These are phyloP conservation scores for Barbus barbus DNA, from an alignment of 2,113 vertebrate species.

Conservation along the genomic window DNA sequence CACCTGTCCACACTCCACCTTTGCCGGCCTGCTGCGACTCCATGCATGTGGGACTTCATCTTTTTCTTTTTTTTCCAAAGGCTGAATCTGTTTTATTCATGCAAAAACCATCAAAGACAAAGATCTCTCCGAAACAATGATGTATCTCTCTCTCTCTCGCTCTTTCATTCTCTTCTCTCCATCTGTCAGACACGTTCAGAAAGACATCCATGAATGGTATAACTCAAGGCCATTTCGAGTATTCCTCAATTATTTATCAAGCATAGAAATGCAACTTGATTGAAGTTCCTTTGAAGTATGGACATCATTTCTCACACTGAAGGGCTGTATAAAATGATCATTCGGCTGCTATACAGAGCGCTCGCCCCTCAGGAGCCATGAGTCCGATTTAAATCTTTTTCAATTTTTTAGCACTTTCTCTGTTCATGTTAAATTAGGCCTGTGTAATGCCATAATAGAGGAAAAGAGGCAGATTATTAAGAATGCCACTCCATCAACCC, in stretches of 20 bases:
- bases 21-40: neutral
- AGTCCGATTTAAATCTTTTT: conserved; percentile 70
- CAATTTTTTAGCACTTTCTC: conserved; percentile 71
- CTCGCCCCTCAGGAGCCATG: conserved; percentile 48
- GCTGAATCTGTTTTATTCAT: conserved; percentile 74
- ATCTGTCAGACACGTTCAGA: conserved; percentile 1
- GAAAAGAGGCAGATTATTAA: conserved; percentile 6
- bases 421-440: conserved; percentile 69
- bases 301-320: conserved; percentile 75
- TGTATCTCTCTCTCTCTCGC: neutral
- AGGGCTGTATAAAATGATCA: conserved; percentile 13
- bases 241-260: conserved; percentile 80
- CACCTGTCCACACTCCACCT: neutral
- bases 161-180: conserved; percentile 10
- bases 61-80: conserved; percentile 58
- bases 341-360: conserved; percentile 20
- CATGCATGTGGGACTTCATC: conserved; percentile 49
- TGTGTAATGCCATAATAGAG: conserved; percentile 63
- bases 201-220: conserved; percentile 56
- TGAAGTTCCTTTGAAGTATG: conserved; percentile 81
- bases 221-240: conserved; percentile 74
- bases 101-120: conserved; percentile 66
- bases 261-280: conserved; percentile 77
- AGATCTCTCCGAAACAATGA: neutral
- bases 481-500: conserved; percentile 50